phyloP scores from a whole-genome alignment of 2,797 vertebrate species.

The Diceros bicornis region DNA sequence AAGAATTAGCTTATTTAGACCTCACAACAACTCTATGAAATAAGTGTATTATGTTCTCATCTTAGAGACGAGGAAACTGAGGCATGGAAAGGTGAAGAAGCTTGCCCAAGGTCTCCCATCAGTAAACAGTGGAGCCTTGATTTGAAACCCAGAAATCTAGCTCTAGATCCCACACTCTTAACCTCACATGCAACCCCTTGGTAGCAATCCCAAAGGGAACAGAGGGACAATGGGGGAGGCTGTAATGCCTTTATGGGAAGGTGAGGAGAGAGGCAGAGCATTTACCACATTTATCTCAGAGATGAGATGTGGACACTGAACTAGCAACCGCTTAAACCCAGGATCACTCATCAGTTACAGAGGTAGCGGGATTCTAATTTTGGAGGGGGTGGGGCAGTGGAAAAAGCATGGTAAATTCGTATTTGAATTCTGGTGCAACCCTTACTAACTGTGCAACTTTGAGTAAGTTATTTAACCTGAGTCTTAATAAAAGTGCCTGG shows the following conservation, averaged over 20 bases:
- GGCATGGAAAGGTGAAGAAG: background rate
- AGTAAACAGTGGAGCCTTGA: background rate
- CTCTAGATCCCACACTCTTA: background rate
- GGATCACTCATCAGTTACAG: background rate
- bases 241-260: background rate
- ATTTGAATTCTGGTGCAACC: background rate
- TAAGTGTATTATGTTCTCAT: background rate
- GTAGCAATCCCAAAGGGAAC: background rate
- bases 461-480: background rate
- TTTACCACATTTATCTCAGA: background rate
- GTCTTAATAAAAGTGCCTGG: background rate
- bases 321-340: background rate
- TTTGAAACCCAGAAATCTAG: background rate
- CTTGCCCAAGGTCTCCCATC: background rate
- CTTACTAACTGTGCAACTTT: background rate
- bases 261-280: background rate
- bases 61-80: background rate
- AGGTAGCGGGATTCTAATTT: background rate
- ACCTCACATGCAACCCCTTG: background rate
- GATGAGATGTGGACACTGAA: background rate
- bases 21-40: background rate
- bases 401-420: background rate
- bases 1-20: background rate
- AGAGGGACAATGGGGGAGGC: fast-evolving
- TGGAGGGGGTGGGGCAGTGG: too few species aligned